phyloP scores from a whole-genome alignment of 1,140 invertebrate species.

The Cydia strobilella region DNA sequence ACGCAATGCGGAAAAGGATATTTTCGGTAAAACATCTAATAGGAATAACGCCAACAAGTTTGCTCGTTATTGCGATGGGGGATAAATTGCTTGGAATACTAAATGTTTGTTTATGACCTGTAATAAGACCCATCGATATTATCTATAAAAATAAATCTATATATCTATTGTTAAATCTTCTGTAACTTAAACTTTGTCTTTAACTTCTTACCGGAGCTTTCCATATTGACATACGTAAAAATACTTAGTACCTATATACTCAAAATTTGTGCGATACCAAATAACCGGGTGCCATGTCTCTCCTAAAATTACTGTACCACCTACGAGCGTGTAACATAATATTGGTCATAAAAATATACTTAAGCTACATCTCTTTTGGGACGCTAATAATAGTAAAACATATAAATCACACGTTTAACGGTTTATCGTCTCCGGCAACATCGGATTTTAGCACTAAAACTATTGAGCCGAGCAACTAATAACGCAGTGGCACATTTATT shows the following conservation, averaged over 20 bases:
- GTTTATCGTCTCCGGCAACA: neutral
- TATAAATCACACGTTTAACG: conserved; percentile 1
- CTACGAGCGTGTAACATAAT: neutral
- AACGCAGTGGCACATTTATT: neutral
- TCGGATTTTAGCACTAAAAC: neutral
- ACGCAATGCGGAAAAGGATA: conserved; percentile 30
- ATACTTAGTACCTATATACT: neutral
- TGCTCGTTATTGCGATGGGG: neutral
- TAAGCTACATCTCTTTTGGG: neutral
- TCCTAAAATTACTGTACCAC: neutral
- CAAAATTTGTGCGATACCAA: neutral
- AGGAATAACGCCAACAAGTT: neutral
- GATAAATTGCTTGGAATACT: neutral
- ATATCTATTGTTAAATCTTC: neutral
- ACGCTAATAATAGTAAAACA: neutral
- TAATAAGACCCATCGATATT: neutral
- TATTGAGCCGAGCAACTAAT: neutral
- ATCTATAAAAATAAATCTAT: neutral
- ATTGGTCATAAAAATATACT: neutral
- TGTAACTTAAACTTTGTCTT: too few relatives aligned
- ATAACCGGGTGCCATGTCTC: neutral
- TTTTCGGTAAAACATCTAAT: neutral
- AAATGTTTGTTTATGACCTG: neutral
- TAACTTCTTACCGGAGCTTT: too few relatives aligned
- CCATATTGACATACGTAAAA: too few relatives aligned